Evolutionary conservation across 2,113 vertebrate genomes (phyloP).

Genomic region (Rhodinocichla rosea): DNA sequence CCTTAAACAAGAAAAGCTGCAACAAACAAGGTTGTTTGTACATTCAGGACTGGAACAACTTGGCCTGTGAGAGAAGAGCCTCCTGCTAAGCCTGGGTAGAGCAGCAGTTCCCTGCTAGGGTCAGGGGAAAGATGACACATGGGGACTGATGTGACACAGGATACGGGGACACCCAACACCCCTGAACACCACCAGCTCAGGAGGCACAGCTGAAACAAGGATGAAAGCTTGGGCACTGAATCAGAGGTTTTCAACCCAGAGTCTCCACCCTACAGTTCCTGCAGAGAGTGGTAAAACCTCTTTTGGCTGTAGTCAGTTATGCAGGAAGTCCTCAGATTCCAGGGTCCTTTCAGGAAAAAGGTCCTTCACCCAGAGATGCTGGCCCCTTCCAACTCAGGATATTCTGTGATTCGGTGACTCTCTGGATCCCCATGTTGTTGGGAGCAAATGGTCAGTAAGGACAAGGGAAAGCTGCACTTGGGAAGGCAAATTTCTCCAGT

Average conservation of each 20-base stretch:
- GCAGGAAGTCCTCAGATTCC: background rate
- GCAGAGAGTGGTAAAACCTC: background rate
- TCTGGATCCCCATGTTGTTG: background rate
- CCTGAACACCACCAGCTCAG: background rate
- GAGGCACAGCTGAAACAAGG: background rate
- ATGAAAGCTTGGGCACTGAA: background rate
- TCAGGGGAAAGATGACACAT: background rate
- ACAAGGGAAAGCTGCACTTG: background rate
- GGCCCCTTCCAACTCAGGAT: background rate
- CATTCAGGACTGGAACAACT: background rate
- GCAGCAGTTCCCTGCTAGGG: background rate
- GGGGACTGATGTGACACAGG: rapidly evolving
- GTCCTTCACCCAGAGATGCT: background rate
- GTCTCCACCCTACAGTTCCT: background rate
- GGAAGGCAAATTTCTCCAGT: background rate
- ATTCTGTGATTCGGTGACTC: background rate
- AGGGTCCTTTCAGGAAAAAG: background rate
- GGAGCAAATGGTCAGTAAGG: background rate
- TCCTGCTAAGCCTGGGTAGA: background rate
- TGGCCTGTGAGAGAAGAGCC: background rate
- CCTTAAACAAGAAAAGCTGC: background rate
- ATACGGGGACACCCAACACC: background rate
- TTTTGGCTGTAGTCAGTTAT: background rate
- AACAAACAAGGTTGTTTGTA: background rate
- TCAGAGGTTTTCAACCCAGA: background rate